Evolutionary conservation across 2,113 vertebrate genomes (phyloP).

Genomic region (Murina feae): DNA sequence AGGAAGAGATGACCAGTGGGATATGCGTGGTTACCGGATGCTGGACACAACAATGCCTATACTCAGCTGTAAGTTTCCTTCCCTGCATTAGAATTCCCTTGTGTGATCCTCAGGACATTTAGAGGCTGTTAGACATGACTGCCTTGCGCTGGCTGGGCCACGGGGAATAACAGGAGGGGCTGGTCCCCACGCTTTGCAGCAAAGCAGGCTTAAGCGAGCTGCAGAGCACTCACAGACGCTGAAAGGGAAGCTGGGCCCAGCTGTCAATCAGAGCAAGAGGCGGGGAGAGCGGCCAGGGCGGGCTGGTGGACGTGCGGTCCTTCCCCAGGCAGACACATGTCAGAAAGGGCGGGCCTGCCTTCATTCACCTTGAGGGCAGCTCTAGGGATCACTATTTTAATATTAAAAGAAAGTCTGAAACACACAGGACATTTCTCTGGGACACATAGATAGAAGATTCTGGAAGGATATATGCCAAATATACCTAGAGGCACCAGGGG

Average conservation of each 20-base stretch:
- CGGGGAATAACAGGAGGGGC: neutral
- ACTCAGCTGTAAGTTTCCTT: neutral
- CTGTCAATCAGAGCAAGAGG: neutral
- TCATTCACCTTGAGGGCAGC: neutral
- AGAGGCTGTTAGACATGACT: neutral
- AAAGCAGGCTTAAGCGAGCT: neutral
- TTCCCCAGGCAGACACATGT: neutral
- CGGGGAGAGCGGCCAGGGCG: fast-evolving
- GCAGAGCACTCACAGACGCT: neutral
- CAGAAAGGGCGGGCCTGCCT: neutral
- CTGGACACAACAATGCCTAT: neutral
- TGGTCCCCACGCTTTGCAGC: neutral
- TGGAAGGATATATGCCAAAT: neutral
- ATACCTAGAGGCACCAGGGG: neutral
- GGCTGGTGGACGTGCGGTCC: fast-evolving
- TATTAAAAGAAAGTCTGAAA: neutral
- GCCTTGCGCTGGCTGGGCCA: neutral
- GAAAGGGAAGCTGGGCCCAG: neutral
- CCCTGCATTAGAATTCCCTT: neutral
- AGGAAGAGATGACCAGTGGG: neutral
- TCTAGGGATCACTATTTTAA: neutral
- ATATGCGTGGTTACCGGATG: neutral
- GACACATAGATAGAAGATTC: neutral
- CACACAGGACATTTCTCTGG: neutral
- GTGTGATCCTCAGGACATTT: neutral